Base-by-base conservation (phyloP, 2,113 vertebrate genomes). In the Cinclus cinclus region DNA sequence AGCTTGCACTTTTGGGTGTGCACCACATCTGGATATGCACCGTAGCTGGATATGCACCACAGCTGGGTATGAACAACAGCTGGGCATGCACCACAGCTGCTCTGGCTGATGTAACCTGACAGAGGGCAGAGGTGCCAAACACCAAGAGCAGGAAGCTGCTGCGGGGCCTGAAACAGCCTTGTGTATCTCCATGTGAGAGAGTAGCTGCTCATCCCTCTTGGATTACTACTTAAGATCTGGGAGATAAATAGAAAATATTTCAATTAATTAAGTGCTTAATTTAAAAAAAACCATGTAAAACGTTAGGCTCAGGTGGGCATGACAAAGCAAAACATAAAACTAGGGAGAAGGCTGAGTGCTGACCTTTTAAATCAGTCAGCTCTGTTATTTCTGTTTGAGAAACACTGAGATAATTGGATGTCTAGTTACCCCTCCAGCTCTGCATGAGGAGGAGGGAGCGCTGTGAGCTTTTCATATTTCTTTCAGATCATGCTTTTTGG, bases 271-370 rank as follows among this genome's bases (percentile, higher is more conserved):
- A 84, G 22, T 37, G 33, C 24, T 78, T 89, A 78, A 71, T 83
- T 81, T 83, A 10, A 68, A 82, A 68, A 46, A n/a, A 50, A 33
- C 18, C 17, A 35, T 15, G 11, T 23, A 21, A 84, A 64, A 85
- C 50, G 16, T 42, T 73, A 70, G 62, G 30, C 59, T 83, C 35
- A 88, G 71, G 58, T 77, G 27, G 18, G 42, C 44, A 83, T 80
- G 60, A 92, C 63, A 93, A 90, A 95, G 80, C 47, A 89, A 90
- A 93, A 74, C n/a, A 92, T 9, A 56, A 59, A 92, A 20, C 33
- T 49, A 56, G 14, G 19, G 39, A 78, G 58, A 91, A 68, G 20
- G 25, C 15, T 84, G 47, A 71, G 23, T 23, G 19, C 23, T 92
- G 80, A 89, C 56, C 79, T 92, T 92, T 84, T 53, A 47, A 90